Base-by-base conservation (phyloP, 2,888 invertebrate genomes). In the Melipona bicolor region DNA sequence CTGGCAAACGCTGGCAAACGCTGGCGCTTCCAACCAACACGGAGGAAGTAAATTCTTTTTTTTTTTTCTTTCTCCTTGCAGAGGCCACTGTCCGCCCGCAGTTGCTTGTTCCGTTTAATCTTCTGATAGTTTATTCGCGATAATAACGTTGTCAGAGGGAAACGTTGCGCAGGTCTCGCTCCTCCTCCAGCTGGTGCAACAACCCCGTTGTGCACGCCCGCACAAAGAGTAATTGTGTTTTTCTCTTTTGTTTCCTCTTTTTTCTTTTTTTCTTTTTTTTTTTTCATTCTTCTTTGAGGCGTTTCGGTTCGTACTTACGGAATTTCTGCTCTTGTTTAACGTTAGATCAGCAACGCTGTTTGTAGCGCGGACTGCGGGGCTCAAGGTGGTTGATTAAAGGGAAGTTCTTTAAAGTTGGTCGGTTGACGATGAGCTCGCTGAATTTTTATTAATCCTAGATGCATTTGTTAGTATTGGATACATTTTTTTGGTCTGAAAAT, bases 101-200 rank as follows among this genome's bases (percentile, higher is more conserved):
- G 43, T 43, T 43, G 70, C 50, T 32, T 61, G 36, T 77, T 77
- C 59, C 24, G 52, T 69, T 77, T 69, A 69, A 70, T 62, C 36
- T 24, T 52, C 19, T 68, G 68, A 61, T 76, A 76, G 49, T 43
- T 61, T 59, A 49, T n/a, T 62, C 52, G 50, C 36, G 70, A 70
- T 77, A 32, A 36, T 70, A 76, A 69, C 43, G 70, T 36, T 67
- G 64, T 56, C 65, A 36, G 56, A 69, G n/a, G 64, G 56, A 67
- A 75, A 54, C 24, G 56, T 54, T 70, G 32, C 36, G n/a, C 54
- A 54, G n/a, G 36, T 56, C 36, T 43, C 43, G 9, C 9, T 43
- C 11, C 43, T 70, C 56, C 11, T 64, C 24, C 56, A 32, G 52
- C 70, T 54, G 56, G 70, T n/a, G 56, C 36, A 54, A 69, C 69